Percentiles rank a stretch among this genome's conserved stretches.
These are phyloP conservation scores for Merluccius polli DNA, from an alignment of 2,797 vertebrate genomes.

Conservation along the genomic window DNA sequence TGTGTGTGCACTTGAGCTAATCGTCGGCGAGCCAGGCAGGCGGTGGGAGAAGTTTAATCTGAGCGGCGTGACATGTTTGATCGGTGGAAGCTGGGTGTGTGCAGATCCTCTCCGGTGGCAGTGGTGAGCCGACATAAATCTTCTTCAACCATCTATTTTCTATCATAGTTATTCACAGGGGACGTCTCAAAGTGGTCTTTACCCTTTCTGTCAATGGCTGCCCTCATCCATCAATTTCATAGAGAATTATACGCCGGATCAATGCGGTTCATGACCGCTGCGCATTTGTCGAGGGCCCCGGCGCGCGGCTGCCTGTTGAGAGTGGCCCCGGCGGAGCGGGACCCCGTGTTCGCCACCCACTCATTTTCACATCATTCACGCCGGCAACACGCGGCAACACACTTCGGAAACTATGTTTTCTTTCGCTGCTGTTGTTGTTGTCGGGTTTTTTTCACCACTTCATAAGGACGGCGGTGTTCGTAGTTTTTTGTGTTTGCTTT, in stretches of 20 bases:
- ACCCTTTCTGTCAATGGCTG: slow-evolving; percentile 87
- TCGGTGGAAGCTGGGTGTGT: slow-evolving; percentile 47
- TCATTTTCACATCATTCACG: slow-evolving; percentile 8
- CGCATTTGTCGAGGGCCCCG: slow-evolving; percentile 71
- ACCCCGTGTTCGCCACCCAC: not conserved
- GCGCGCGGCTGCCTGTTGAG: not conserved
- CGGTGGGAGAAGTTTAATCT: slow-evolving; percentile 52
- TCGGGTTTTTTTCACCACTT: no score
- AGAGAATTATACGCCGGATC: slow-evolving; percentile 90
- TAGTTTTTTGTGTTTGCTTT: not conserved
- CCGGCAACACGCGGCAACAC: not conserved
- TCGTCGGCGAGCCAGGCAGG: slow-evolving; percentile 39
- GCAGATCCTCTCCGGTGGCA: slow-evolving; percentile 54
- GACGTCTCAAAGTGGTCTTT: slow-evolving; percentile 84
- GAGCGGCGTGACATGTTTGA: slow-evolving; percentile 66
- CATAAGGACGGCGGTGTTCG: no score
- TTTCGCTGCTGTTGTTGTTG: no score
- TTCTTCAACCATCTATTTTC: slow-evolving; percentile 82
- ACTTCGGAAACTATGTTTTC: not conserved
- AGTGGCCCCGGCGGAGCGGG: not conserved
- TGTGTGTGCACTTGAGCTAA: slow-evolving; percentile 30
- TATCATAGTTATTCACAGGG: slow-evolving; percentile 81
- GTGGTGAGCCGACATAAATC: slow-evolving; percentile 79
- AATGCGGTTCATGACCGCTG: slow-evolving; percentile 85
- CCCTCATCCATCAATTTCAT: slow-evolving; percentile 91